Evolutionary conservation across 2,888 invertebrate genomes (phyloP).

Genomic region (Agapetus fuscipes): DNA sequence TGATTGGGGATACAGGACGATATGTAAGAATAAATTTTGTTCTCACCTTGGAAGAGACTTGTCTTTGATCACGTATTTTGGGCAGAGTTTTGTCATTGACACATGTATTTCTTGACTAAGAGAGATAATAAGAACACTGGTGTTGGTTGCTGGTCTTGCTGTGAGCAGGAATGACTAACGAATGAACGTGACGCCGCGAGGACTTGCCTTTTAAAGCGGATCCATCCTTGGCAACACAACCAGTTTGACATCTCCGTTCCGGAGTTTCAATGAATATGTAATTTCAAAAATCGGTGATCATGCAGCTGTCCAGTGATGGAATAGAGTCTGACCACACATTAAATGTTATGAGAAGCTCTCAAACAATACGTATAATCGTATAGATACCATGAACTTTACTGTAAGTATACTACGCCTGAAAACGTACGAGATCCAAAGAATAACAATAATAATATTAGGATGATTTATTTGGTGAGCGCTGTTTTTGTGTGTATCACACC

Average conservation of each 20-base stretch:
- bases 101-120: slow-evolving; percentile 28
- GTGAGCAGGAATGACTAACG: slow-evolving; percentile 2
- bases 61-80: slow-evolving; percentile 44
- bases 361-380: too few relatives aligned
- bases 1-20: too few relatives aligned
- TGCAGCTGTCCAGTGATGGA: slow-evolving; percentile 14
- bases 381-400: too few relatives aligned
- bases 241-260: slow-evolving; percentile 7
- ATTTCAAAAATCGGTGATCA: slow-evolving; percentile 15
- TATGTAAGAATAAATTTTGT: too few relatives aligned
- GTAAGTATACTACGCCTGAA: too few relatives aligned
- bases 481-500: too few relatives aligned
- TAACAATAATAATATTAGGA: too few relatives aligned
- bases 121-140: slow-evolving; percentile 6
- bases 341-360: too few relatives aligned
- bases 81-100: slow-evolving; percentile 48
- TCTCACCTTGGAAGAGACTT: slow-evolving; percentile 44
- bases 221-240: slow-evolving; percentile 9
- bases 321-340: neutral
- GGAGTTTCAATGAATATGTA: slow-evolving; percentile 13
- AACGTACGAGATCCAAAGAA: too few relatives aligned
- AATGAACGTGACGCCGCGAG: neutral
- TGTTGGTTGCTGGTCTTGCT: too few relatives aligned
- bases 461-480: too few relatives aligned
- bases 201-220: slow-evolving; percentile 11